Percentiles rank a stretch among this genome's conserved stretches.
Evolutionary conservation across 2,113 vertebrate species (phyloP).

Genomic region (Himantopus leucocephalus): DNA sequence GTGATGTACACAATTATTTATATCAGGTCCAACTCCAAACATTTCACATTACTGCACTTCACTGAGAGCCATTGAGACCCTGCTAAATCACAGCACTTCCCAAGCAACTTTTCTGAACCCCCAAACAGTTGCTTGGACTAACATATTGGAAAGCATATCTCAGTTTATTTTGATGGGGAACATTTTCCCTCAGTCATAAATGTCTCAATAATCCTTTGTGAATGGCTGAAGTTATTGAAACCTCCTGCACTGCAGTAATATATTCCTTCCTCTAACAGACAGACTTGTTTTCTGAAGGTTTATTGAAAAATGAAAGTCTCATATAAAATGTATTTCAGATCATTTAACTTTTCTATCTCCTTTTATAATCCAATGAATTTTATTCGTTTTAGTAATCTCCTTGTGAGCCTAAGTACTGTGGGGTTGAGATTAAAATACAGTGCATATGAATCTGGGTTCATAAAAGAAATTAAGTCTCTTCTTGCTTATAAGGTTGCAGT

Average conservation of each 20-base stretch:
- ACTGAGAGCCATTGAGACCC: neutral
- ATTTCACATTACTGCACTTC: neutral
- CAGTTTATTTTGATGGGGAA: slow-evolving; percentile 43
- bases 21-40: neutral
- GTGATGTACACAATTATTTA: neutral
- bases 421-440: slow-evolving; percentile 63
- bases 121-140: neutral
- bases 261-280: slow-evolving; percentile 54
- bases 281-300: slow-evolving; percentile 62
- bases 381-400: slow-evolving; percentile 60
- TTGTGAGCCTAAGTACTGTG: slow-evolving; percentile 23
- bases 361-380: slow-evolving; percentile 72
- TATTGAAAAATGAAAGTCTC: slow-evolving; percentile 67
- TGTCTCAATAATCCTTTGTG: slow-evolving; percentile 55
- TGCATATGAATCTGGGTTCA: slow-evolving; percentile 41
- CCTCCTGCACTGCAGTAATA: slow-evolving; percentile 35
- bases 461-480: slow-evolving; percentile 54
- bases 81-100: slow-evolving; percentile 10
- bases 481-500: slow-evolving; percentile 27
- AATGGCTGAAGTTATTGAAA: slow-evolving; percentile 64
- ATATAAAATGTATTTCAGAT: slow-evolving; percentile 68
- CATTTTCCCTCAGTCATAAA: slow-evolving; percentile 52
- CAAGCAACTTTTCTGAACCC: neutral
- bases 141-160: slow-evolving; percentile 36
- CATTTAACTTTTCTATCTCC: slow-evolving; percentile 69